Evolutionary conservation across 2,888 invertebrate species (phyloP).

Genomic region (Physocephala rufipes): DNA sequence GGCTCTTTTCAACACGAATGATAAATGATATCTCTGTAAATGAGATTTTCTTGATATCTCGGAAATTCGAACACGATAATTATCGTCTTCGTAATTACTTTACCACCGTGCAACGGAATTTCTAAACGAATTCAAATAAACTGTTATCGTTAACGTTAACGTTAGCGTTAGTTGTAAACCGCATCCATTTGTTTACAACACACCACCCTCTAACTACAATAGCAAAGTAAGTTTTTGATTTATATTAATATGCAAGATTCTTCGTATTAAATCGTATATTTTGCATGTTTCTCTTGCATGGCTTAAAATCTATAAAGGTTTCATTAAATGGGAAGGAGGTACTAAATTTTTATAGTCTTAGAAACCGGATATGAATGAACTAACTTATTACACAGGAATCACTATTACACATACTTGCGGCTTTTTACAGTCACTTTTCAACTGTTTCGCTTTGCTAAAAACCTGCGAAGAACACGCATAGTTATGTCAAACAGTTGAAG

Average conservation of each 20-base stretch:
- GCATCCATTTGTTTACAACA: background rate
- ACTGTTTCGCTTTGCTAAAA: too few relatives aligned
- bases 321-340: too few relatives aligned
- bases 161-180: constrained; percentile 4
- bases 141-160: constrained; percentile 8
- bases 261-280: background rate
- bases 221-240: constrained; percentile 24
- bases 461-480: too few relatives aligned
- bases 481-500: too few relatives aligned
- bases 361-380: too few relatives aligned
- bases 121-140: background rate
- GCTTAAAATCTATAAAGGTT: background rate
- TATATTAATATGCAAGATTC: background rate
- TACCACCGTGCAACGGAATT: background rate
- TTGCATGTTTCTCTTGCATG: constrained; percentile 3
- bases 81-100: background rate
- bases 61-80: background rate
- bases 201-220: constrained; percentile 1
- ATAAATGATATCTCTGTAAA: too few relatives aligned
- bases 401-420: too few relatives aligned
- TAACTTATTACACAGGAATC: too few relatives aligned
- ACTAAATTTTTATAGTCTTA: too few relatives aligned
- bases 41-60: background rate
- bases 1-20: too few relatives aligned
- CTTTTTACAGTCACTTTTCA: too few relatives aligned